Evolutionary conservation across 2,113 vertebrate genomes (phyloP), one percentile per base, ranked within the genome.

Genomic region (Elephantulus edwardii): DNA sequence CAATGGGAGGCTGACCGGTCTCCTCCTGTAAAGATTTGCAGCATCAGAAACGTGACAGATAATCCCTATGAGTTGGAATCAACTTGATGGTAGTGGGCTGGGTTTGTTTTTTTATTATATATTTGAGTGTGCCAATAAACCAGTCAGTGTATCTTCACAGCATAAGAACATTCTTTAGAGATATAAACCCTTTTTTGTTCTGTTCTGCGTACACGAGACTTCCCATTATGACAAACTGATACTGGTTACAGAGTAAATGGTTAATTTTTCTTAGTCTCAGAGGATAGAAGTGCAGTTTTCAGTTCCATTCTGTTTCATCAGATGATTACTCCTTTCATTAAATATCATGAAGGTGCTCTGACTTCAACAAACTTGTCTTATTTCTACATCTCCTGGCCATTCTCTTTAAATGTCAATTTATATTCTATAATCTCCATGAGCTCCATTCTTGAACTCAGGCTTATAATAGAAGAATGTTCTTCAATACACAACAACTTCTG

Each of bases 331-430:
- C 58, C 28, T 83, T n/a, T 42, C 76, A 19, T 46, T 68, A 64
- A 68, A 72, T 1, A 82, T 20, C 68, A 26, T 26, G 38, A 85
- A 54, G 50, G 50, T 60, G 46, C 20, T 48, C 72, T 66, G 70
- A 89, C 42, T 40, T 88, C 86, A 83, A 68, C 62, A 70, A 79
- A 70, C 60, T 4, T 76, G 72, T 38, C 40, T 90, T 86, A 54
- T 44, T 94, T 74, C 42, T 85, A 1, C 10, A 56, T 33, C 56
- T 83, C 78, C 30, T 35, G n/a, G 6, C 11, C 48, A 70, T 64
- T 70, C 87, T 79, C 58, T 72, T 62, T 42, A 76, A 38, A 82
- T 92, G 64, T 7, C 33, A 22, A 9, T 35, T 1, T 3, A 26
- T 8, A 42, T 72, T 82, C 71, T 42, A 86, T 40, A 87, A 58